Base-by-base conservation (phyloP, 53 echinoderm and acorn worm species). In the Pentamera pediparva region DNA sequence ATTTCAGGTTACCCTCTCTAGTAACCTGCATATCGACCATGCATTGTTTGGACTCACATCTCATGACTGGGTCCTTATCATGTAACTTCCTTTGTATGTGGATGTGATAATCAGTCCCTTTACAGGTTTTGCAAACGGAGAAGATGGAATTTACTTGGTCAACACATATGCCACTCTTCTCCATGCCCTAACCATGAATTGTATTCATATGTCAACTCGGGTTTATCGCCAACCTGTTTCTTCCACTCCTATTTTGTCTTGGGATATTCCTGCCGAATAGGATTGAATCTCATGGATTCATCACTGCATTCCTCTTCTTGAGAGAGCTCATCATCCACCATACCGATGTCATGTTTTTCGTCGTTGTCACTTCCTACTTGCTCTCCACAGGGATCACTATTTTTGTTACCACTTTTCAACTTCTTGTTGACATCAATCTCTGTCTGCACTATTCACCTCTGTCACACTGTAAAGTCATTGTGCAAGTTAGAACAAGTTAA, bases 81-180 rank as follows among this genome's bases (percentile, higher is more conserved):
- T 70, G 50, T 5, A 70, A 31, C 30, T 70, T 70, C 50, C 22
- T 70, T 32, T 70, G 51, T 2, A 49, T 51, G 15, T 32, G 51
- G 31, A 49, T 5, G 2, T 31, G 70, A 15, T 49, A 70, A 51
- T 49, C 49, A 18, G 37, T 37, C 3, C 70, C 70, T 12, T 32
- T 70, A 31, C 1, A 13, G 6, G 70, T 30, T 40, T 70, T 70
- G 27, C 52, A 51, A 3, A 70, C 34, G 15, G 50, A 15, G n/a
- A 49, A 70, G 11, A 70, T 70, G 9, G 52, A 70, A 49, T 70
- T 49, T 4, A 30, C 30, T 30, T 19, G 49, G 30, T 70, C 51
- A 20, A 70, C 70, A 70, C 70, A 70, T 47, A 70, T 30, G 2
- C 51, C 70, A 47, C 15, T 48, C 5, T 13, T 28, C 1, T 49